Percentiles rank a stretch among this genome's conserved stretches.
These are phyloP conservation scores for Varanus salvator DNA, from an alignment of 2,113 vertebrate genomes.

Conservation along the genomic window DNA sequence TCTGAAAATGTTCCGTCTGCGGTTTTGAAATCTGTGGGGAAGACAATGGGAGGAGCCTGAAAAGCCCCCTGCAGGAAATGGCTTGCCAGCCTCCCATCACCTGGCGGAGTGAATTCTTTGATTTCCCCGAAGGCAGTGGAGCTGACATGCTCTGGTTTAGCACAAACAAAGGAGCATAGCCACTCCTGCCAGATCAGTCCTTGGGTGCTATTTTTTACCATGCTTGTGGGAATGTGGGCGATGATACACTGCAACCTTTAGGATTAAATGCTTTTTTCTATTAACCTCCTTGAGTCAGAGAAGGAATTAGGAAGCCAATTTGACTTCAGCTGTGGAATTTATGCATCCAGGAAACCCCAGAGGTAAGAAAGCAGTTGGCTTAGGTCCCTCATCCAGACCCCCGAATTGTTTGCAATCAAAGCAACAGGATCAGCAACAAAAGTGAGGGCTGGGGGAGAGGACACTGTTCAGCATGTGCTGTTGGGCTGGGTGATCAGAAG, in stretches of 20 bases:
- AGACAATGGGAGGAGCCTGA: slow-evolving; percentile 53
- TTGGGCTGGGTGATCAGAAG: too few relatives aligned
- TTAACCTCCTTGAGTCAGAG: slow-evolving; percentile 8
- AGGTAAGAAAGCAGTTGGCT: slow-evolving; percentile 26
- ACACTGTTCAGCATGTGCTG: not conserved
- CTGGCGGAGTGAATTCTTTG: slow-evolving; percentile 69
- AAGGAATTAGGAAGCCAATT: slow-evolving; percentile 43
- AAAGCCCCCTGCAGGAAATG: slow-evolving; percentile 58
- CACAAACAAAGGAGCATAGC: slow-evolving; percentile 67
- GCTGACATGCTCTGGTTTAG: slow-evolving; percentile 66
- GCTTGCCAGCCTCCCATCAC: slow-evolving; percentile 66
- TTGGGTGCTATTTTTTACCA: slow-evolving; percentile 50
- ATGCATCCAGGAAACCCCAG: slow-evolving; percentile 21
- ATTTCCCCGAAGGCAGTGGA: slow-evolving; percentile 68
- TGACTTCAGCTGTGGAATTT: slow-evolving; percentile 27
- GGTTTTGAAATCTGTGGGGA: not conserved
- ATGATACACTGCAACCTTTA: slow-evolving; percentile 4
- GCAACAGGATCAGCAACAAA: not conserved
- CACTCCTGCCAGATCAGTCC: slow-evolving; percentile 39
- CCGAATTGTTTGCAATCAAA: not conserved
- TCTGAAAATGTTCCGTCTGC: not conserved
- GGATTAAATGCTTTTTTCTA: not conserved
- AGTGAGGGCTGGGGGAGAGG: not conserved
- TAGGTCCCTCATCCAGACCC: slow-evolving; percentile 34
- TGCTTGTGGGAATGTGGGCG: slow-evolving; percentile 6